phyloP scores from a whole-genome alignment of 2,888 invertebrate species.

The Bimastos eiseni region DNA sequence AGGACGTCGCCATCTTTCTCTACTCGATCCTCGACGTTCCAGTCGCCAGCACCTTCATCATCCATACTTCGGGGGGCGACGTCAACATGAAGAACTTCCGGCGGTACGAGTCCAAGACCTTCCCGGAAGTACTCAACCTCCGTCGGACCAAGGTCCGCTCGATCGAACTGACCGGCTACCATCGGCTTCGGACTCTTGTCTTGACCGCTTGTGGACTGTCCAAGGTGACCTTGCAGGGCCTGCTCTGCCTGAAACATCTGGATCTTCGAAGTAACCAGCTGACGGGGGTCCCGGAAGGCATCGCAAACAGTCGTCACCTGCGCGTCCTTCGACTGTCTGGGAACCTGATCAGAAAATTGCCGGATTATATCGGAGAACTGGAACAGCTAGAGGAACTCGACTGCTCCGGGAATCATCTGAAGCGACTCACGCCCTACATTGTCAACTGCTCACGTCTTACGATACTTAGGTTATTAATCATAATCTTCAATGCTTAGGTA shows the following conservation, averaged over 20 bases:
- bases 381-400: conserved; percentile 37
- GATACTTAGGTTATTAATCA: background rate
- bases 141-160: conserved; percentile 38
- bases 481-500: too few relatives aligned
- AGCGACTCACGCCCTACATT: conserved; percentile 35
- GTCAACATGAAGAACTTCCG: conserved; percentile 45
- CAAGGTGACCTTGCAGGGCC: conserved; percentile 35
- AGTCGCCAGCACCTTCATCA: conserved; percentile 40
- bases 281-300: conserved; percentile 34
- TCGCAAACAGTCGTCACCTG: conserved; percentile 36
- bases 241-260: conserved; percentile 38
- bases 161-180: conserved; percentile 39
- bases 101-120: conserved; percentile 36
- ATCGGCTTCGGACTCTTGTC: conserved; percentile 37
- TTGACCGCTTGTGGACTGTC: conserved; percentile 40
- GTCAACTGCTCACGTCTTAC: conserved; percentile 35
- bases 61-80: conserved; percentile 32
- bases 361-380: conserved; percentile 35
- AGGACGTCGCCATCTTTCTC: conserved; percentile 42
- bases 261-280: conserved; percentile 43
- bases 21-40: conserved; percentile 42
- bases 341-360: conserved; percentile 40
- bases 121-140: conserved; percentile 39
- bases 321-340: conserved; percentile 39
- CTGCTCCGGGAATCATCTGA: conserved; percentile 37